These are phyloP conservation scores for Trichomycterus rosablanca DNA, from an alignment of 2,113 vertebrate species.

Conservation along the genomic window DNA sequence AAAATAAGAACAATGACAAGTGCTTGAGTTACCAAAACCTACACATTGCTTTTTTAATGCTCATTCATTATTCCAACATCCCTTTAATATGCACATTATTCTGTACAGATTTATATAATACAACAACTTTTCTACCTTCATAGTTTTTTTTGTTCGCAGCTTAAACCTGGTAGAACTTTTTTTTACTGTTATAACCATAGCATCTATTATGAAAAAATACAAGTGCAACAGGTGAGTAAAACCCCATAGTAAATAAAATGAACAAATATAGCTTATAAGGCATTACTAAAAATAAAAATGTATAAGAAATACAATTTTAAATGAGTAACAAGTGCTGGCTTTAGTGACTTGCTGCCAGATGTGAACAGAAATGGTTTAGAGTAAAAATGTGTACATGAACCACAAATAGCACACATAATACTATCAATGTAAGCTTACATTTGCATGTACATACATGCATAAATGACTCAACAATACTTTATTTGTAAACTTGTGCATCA, in stretches of 20 bases:
- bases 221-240: conserved; percentile 44
- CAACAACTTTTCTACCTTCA: conserved; percentile 41
- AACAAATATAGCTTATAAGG: conserved; percentile 38
- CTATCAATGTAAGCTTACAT: conserved; percentile 64
- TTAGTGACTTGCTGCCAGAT: conserved; percentile 46
- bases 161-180: conserved; percentile 33
- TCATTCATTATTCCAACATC: conserved; percentile 51
- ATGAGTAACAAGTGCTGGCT: conserved; percentile 28
- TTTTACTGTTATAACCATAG: conserved; percentile 34
- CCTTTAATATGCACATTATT: conserved; percentile 51
- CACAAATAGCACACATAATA: conserved; percentile 66
- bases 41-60: conserved; percentile 31
- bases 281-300: conserved; percentile 30
- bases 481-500: conserved; percentile 51
- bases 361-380: conserved; percentile 63
- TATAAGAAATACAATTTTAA: conserved; percentile 39
- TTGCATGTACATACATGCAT: conserved; percentile 57
- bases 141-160: conserved; percentile 32
- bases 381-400: conserved; percentile 62
- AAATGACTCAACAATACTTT: conserved; percentile 40
- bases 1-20: not conserved
- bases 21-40: not conserved
- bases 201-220: conserved; percentile 43
- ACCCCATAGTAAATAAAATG: conserved; percentile 43
- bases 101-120: conserved; percentile 49